Base-by-base conservation (phyloP, 1,140 invertebrate species). In the Neuroterus valhalla region DNA sequence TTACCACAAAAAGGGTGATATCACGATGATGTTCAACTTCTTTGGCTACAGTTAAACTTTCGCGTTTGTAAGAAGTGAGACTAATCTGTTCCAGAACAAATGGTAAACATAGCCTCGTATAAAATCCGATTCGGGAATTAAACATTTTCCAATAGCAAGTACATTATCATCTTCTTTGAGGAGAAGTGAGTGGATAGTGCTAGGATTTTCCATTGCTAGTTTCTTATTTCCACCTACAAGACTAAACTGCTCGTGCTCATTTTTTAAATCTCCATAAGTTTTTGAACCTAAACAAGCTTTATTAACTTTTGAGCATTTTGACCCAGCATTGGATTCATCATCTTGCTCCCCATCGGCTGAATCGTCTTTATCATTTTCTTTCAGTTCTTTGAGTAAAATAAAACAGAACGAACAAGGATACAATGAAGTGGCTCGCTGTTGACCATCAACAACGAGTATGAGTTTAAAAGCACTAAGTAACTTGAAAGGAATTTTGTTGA, bases 111-210 rank as follows among this genome's bases (percentile, higher is more conserved):
- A 4, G 26, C 26, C 26, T 26, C 4, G 26, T 50, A 76, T 70
- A 62, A 76, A 17, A 48, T 76, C 74, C 11, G 76, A 62, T 44
- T 74, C 70, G 38, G 74, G 74, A 43, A 72, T 6, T 26, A 78
- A 19, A 68, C 66, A 73, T 71, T 75, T 75, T 67, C 66, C 66
- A 17, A 23, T 45, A 15, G 68, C n/a, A 55, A 55, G n/a, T 17
- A 71, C 43, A 67, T 71, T 2, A 68, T 75, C 43, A 26, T 70
- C 68, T 75, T 70, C 73, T 26, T 23, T 19, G 12, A 75, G 44
- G 21, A 75, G 31, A 70, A 68, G 73, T 11, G 17, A 17, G 70
- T 75, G 70, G 0, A 70, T 66, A 31, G 68, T 75, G 31, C 73
- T 75, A 21, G 19, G 43, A 70, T 17, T 66, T 12, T 70, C 4